Conservation (phyloP, 1,140 invertebrate genomes). For the Calosoma granatense region DNA sequence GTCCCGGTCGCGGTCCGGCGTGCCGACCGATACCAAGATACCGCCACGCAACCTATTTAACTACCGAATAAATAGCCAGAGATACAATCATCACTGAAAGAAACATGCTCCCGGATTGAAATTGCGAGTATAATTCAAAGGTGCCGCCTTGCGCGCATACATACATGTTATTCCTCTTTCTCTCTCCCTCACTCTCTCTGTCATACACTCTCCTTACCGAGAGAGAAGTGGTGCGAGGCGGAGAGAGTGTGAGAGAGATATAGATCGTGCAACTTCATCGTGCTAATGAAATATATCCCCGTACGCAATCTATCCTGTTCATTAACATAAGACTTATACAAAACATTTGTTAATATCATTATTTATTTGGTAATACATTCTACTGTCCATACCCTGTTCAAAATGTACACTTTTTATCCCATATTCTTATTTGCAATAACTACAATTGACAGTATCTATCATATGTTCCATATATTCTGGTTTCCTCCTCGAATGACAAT, state of each 20-base stretch:
- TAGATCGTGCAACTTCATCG: constrained; percentile 5
- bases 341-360: no score
- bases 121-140: constrained; percentile 11
- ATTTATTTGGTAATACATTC: no score
- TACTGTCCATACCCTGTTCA: no score
- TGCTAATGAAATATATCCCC: background rate
- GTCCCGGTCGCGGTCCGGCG: no score
- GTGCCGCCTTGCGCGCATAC: background rate
- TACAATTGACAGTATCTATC: no score
- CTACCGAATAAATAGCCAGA: constrained; percentile 9
- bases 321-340: no score
- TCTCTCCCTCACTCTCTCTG: background rate
- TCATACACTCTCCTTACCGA: background rate
- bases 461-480: no score
- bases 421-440: no score
- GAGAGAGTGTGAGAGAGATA: background rate
- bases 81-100: constrained; percentile 10
- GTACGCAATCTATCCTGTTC: background rate
- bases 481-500: no score
- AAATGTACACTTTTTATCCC: no score
- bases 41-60: constrained; percentile 4
- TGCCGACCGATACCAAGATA: background rate
- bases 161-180: background rate
- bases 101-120: constrained; percentile 10
- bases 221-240: background rate